Evolutionary conservation across 2,888 invertebrate genomes (phyloP).

Genomic region (Saturnia japonica): DNA sequence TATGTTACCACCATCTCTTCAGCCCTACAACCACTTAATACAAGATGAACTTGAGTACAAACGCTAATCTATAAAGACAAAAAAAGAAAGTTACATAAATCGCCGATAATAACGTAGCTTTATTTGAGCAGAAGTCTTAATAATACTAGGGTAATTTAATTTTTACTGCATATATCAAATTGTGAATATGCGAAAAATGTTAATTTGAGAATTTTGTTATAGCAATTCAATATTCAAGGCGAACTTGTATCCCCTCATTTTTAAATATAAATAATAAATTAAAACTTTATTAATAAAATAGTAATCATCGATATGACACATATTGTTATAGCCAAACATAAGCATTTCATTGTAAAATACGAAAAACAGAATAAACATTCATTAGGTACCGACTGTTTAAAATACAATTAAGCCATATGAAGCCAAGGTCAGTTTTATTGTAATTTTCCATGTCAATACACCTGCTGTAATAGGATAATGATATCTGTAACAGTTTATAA

Average conservation of each 20-base stretch:
- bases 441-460: background rate
- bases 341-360: background rate
- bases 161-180: conserved; percentile 23
- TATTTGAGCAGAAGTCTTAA: conserved; percentile 21
- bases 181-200: conserved; percentile 31
- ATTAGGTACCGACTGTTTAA: background rate
- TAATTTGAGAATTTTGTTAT: conserved; percentile 42
- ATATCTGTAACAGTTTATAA: background rate
- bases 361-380: background rate
- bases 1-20: background rate
- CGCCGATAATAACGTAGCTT: background rate
- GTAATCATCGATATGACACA: background rate
- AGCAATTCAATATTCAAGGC: conserved; percentile 53
- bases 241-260: conserved; percentile 39
- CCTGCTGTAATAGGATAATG: background rate
- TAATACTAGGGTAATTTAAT: conserved; percentile 30
- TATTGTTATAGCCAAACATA: background rate
- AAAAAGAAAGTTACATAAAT: too few species aligned
- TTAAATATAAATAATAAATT: conserved; percentile 44
- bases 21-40: background rate
- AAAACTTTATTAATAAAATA: conserved; percentile 27
- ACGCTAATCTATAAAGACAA: background rate
- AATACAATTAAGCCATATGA: background rate
- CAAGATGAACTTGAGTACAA: background rate
- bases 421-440: background rate